phyloP scores from a whole-genome alignment of 2,113 vertebrate genomes.

The Burhinus bistriatus region DNA sequence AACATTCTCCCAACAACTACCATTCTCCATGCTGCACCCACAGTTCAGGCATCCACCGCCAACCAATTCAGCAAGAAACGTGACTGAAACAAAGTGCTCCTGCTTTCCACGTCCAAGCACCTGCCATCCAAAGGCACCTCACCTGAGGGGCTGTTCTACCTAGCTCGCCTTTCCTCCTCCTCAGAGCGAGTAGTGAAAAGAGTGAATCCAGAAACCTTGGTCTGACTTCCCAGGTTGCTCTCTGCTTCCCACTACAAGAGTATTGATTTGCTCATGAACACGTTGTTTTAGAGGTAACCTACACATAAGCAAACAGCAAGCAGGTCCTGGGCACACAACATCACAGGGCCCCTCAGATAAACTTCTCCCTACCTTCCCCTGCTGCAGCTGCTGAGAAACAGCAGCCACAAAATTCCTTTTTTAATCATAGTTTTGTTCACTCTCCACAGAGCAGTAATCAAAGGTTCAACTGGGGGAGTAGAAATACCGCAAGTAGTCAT shows the following conservation, averaged over 20 bases:
- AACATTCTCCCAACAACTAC: neutral
- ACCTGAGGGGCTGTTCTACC: neutral
- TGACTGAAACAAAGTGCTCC: neutral
- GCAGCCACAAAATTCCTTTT: constrained; percentile 1
- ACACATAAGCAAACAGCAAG: neutral
- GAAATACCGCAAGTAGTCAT: neutral
- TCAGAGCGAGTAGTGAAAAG: neutral
- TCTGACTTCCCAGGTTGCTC: neutral
- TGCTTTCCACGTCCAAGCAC: neutral
- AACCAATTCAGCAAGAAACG: neutral
- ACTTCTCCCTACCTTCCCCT: neutral
- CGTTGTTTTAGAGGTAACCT: fast-evolving
- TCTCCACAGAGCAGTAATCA: constrained; percentile 29
- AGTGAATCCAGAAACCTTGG: neutral
- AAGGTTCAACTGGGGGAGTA: neutral
- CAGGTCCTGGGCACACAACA: neutral
- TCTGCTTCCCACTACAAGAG: neutral
- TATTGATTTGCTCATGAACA: fast-evolving
- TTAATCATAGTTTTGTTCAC: constrained; percentile 41
- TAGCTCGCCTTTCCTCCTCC: neutral
- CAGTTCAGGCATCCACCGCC: neutral
- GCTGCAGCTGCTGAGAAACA: neutral
- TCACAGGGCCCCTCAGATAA: fast-evolving
- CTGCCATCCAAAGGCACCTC: neutral
- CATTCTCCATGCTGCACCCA: neutral